Evolutionary conservation across 2,113 vertebrate genomes (phyloP).

Genomic region (Cebus imitator): DNA sequence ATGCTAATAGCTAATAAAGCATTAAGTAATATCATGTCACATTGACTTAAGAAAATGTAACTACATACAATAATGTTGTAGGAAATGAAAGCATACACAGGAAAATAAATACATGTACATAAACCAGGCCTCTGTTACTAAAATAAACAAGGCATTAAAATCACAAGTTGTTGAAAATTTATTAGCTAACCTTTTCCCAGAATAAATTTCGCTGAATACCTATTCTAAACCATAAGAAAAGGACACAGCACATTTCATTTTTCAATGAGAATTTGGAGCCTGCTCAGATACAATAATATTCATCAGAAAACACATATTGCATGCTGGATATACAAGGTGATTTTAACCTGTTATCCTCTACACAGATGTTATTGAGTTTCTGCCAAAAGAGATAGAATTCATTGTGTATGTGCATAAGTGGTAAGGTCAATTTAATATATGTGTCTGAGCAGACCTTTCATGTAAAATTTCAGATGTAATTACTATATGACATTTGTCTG

Average conservation of each 20-base stretch:
- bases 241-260: neutral
- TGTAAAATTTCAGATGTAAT: slow-evolving; percentile 19
- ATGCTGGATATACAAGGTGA: neutral
- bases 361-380: neutral
- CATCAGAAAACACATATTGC: neutral
- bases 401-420: neutral
- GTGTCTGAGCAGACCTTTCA: slow-evolving; percentile 38
- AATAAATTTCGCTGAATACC: neutral
- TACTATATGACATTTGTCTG: neutral
- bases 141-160: slow-evolving; percentile 36
- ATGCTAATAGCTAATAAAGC: slow-evolving; percentile 59
- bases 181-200: neutral
- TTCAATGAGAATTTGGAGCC: neutral
- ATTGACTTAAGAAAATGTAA: slow-evolving; percentile 23
- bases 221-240: slow-evolving; percentile 10
- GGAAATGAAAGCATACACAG: neutral
- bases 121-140: neutral
- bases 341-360: slow-evolving; percentile 10
- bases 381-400: neutral
- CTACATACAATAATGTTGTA: slow-evolving; percentile 36
- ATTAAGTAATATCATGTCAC: slow-evolving; percentile 38
- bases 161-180: neutral
- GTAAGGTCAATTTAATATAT: neutral
- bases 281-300: slow-evolving; percentile 32
- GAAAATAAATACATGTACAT: slow-evolving; percentile 50